Evolutionary conservation across 2,113 vertebrate genomes (phyloP), one percentile per base, ranked within the genome.

Genomic region (Xerus inauris): DNA sequence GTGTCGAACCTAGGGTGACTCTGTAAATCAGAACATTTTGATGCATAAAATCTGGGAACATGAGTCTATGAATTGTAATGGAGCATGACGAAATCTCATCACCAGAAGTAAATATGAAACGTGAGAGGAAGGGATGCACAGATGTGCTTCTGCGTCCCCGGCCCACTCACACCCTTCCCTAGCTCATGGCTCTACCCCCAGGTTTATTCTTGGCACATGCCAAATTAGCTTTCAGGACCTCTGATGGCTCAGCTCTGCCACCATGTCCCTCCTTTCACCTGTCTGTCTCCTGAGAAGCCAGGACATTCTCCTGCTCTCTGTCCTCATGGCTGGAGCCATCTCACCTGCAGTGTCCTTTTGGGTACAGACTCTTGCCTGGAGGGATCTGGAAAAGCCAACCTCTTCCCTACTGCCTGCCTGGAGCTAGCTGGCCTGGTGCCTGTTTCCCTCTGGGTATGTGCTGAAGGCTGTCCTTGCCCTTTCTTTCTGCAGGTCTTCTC

Each of bases 71-170:
- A 99, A 98, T 99, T 96, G 98, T 98, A 99, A 99, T 98, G 95
- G 98, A 98, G 98, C 98, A 98, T 98, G 98, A 98, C 96, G 0
- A 97, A 98, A 98, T 98, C 98, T 98, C 98, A 99, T 98, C 98
- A 98, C 90, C 98, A 98, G 98, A 98, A 98, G 98, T 98, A 99
- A 99, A 99, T 98, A 99, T 97, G 98, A 98, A 99, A 97, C 93
- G 96, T 35, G 77, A n/a, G 91, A 93, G 95, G 98, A 98, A 89
- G 97, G 97, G 97, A 94, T 22, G 72, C 83, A 94, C 97, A 38
- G 86, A 91, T 88, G 87, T 57, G 64, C 26, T 32, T 69, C 54
- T 13, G 32, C 0, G 2, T 59, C 59, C 76, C 54, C 19, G 8
- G 62, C 83, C 22, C 32, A 28, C 4, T 6, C 3, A 0, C 10